Evolutionary conservation across 2,888 invertebrate species (phyloP).

Genomic region (Caenorhabditis sulstoni): DNA sequence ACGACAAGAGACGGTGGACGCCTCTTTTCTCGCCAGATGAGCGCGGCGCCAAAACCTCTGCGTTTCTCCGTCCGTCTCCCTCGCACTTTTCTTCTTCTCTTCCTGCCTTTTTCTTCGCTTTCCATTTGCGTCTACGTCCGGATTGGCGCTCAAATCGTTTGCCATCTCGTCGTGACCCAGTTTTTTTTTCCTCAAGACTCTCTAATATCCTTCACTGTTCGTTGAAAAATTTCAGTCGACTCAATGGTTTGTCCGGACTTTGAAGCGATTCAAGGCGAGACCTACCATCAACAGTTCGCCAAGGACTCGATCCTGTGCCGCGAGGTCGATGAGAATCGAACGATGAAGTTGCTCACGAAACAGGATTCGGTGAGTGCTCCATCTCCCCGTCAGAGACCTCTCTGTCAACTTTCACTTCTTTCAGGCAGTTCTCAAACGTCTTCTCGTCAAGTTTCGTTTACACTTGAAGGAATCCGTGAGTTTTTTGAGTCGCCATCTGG

Average conservation of each 20-base stretch:
- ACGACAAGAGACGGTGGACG: too few relatives aligned
- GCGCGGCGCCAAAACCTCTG: conserved; percentile 7
- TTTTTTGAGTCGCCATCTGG: neutral
- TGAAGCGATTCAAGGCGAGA: conserved; percentile 11
- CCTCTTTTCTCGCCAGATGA: too few relatives aligned
- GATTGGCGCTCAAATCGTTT: too few relatives aligned
- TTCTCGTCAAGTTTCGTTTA: conserved; percentile 25
- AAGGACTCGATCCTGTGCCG: conserved; percentile 20
- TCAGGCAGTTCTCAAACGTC: conserved; percentile 23
- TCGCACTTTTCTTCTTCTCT: neutral
- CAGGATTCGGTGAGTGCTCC: conserved; percentile 6
- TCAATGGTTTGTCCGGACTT: conserved; percentile 20
- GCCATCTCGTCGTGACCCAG: neutral
- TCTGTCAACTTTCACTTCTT: neutral
- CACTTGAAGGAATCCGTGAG: conserved; percentile 34
- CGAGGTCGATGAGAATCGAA: conserved; percentile 9
- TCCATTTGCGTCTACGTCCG: too few relatives aligned
- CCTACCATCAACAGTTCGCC: conserved; percentile 14
- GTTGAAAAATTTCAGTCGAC: neutral
- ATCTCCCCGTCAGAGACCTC: too few relatives aligned
- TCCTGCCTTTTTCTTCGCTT: neutral
- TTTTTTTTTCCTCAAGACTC: conserved; percentile 1
- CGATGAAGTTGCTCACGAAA: conserved; percentile 16
- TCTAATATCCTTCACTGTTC: neutral
- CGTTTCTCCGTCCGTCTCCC: conserved; percentile 2